Percentiles rank a stretch among this genome's conserved stretches.
Evolutionary conservation across 2,113 vertebrate genomes (phyloP).

Genomic region (Dipodomys stephensi): DNA sequence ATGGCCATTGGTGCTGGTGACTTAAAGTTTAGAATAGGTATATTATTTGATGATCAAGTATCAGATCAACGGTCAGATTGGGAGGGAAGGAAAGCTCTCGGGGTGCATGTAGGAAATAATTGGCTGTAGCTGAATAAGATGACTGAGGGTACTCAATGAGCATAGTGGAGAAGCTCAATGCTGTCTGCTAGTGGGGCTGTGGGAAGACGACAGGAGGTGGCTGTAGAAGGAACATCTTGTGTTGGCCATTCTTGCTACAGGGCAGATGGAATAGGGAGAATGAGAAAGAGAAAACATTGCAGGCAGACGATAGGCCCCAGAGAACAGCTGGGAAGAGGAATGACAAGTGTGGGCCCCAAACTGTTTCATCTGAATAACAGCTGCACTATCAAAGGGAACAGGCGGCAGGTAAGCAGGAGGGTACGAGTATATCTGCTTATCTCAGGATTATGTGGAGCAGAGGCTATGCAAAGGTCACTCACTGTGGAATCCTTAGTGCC

Average conservation of each 20-base stretch:
- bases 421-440: background rate
- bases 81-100: background rate
- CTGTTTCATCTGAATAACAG: background rate
- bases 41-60: background rate
- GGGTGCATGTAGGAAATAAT: background rate
- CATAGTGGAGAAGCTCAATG: background rate
- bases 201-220: background rate
- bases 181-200: too few species aligned
- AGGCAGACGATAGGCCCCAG: background rate
- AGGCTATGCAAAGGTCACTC: background rate
- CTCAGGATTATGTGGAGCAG: background rate
- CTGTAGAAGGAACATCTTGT: background rate
- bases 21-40: background rate
- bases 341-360: background rate
- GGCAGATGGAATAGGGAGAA: background rate
- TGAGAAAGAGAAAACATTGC: background rate
- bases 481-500: background rate
- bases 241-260: background rate
- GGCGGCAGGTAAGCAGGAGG: background rate
- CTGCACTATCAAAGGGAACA: background rate
- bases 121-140: background rate
- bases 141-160: background rate
- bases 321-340: background rate
- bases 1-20: background rate
- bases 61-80: background rate